phyloP scores from a whole-genome alignment of 2,797 vertebrate genomes.

The Potorous gilbertii region DNA sequence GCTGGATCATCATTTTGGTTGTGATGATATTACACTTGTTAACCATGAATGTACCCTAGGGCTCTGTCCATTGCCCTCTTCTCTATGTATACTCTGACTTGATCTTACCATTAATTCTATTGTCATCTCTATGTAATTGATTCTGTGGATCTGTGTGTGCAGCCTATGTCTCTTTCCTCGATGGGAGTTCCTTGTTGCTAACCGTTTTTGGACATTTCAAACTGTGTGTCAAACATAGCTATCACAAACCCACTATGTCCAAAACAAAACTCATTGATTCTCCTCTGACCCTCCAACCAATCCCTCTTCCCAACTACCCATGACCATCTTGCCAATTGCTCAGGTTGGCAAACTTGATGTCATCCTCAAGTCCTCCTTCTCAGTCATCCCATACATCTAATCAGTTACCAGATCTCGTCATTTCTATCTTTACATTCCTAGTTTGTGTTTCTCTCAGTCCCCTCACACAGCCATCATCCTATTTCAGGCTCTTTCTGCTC shows the following conservation, averaged over 20 bases:
- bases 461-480: background rate
- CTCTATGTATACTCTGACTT: background rate
- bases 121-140: background rate
- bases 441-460: background rate
- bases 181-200: background rate
- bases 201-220: background rate
- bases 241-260: background rate
- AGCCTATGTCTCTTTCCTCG: background rate
- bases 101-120: background rate
- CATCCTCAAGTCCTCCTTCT: background rate
- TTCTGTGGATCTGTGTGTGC: background rate
- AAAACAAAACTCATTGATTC: background rate
- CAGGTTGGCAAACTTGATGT: background rate
- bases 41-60: background rate
- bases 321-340: background rate
- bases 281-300: background rate
- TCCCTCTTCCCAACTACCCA: background rate
- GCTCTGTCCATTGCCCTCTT: background rate
- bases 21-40: background rate
- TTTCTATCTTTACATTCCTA: background rate
- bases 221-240: background rate
- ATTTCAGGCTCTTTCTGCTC: background rate
- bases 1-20: background rate
- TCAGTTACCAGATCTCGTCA: background rate
- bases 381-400: background rate